These are phyloP conservation scores for Podiceps cristatus DNA, from an alignment of 2,113 vertebrate species.

Conservation along the genomic window DNA sequence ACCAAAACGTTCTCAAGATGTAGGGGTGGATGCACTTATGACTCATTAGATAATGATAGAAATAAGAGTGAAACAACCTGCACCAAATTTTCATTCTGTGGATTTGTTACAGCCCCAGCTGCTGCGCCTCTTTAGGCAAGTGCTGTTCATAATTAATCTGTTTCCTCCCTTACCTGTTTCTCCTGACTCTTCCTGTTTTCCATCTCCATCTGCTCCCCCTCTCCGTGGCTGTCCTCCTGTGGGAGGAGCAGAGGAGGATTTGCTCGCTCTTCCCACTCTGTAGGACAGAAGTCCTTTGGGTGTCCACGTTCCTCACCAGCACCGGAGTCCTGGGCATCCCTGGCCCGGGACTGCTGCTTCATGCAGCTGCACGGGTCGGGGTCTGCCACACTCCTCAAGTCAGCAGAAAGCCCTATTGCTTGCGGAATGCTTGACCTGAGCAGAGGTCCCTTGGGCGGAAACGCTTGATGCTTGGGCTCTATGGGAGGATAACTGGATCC, in stretches of 20 bases:
- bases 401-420: background rate
- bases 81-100: background rate
- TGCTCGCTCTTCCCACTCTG: fast-evolving
- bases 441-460: background rate
- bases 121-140: background rate
- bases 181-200: background rate
- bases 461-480: background rate
- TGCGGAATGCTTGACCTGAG: background rate
- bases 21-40: conserved; percentile 27
- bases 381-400: background rate
- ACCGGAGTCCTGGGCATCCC: fast-evolving
- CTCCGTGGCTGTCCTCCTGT: background rate
- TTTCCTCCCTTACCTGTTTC: background rate
- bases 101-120: background rate
- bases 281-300: background rate
- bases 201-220: background rate
- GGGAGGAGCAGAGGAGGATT: background rate
- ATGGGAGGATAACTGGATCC: background rate
- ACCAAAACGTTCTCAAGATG: background rate
- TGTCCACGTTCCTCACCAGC: background rate
- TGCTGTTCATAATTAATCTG: fast-evolving
- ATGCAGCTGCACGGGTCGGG: background rate
- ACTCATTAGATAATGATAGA: conserved; percentile 7
- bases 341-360: background rate
- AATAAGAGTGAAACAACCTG: background rate